Conservation (phyloP, 2,797 vertebrate genomes). For the Calcarius lapponicus region DNA sequence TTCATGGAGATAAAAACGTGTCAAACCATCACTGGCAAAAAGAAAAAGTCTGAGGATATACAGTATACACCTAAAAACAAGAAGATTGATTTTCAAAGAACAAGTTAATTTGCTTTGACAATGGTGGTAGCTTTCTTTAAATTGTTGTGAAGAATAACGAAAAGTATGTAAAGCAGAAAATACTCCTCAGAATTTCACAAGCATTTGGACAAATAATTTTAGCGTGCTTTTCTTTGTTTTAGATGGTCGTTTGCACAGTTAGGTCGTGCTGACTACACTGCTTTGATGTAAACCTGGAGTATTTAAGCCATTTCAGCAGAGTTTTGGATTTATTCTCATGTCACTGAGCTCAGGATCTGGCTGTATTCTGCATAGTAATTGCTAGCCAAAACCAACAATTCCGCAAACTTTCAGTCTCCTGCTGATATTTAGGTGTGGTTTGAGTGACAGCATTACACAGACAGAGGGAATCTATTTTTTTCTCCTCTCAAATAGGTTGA, state of each 20-base stretch:
- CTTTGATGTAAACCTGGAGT: not conserved
- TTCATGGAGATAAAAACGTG: conserved; percentile 72
- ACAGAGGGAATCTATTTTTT: conserved; percentile 8
- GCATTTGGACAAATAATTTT: conserved; percentile 9
- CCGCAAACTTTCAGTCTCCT: conserved; percentile 40
- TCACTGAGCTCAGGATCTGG: not conserved
- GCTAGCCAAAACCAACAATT: conserved; percentile 42
- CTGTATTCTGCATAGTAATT: not conserved
- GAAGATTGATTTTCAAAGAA: conserved; percentile 72
- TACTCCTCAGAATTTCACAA: not conserved
- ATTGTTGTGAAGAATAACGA: conserved; percentile 50
- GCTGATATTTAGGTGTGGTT: conserved; percentile 58
- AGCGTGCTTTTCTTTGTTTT: not conserved
- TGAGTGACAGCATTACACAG: conserved; percentile 39
- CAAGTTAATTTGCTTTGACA: conserved; percentile 73
- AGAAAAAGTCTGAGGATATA: conserved; percentile 47
- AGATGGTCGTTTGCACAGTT: not conserved
- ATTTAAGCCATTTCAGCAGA: not conserved
- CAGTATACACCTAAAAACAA: conserved; percentile 57
- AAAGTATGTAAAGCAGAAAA: conserved; percentile 38
- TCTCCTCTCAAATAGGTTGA: not conserved
- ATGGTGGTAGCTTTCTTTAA: conserved; percentile 47
- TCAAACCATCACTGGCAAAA: conserved; percentile 70
- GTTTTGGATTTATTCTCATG: not conserved
- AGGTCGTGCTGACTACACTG: not conserved